Conservation (phyloP, 2,797 vertebrate genomes). For the Takifugu rubripes region DNA sequence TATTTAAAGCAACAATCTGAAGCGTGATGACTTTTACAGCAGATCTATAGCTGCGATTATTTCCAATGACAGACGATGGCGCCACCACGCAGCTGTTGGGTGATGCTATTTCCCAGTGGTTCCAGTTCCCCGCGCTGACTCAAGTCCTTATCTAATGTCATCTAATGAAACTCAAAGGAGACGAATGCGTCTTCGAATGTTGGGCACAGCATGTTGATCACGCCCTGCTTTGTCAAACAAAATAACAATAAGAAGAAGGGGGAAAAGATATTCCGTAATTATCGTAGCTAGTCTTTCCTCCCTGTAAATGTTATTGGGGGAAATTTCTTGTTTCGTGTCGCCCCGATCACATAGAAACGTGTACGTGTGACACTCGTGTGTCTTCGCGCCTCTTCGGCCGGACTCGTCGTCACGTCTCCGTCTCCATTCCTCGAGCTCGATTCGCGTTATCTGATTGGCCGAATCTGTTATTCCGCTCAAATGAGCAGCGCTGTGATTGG, state of each 20-base stretch:
- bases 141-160: conserved; percentile 18
- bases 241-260: not conserved
- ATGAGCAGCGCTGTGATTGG: conserved; percentile 83
- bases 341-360: too few relatives aligned
- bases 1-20: conserved; percentile 66
- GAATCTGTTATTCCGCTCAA: conserved; percentile 86
- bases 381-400: not conserved
- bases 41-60: conserved; percentile 64
- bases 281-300: too few relatives aligned
- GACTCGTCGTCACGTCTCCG: not conserved
- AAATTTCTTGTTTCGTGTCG: too few relatives aligned
- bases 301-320: too few relatives aligned
- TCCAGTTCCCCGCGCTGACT: conserved; percentile 45
- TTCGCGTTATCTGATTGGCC: conserved; percentile 79
- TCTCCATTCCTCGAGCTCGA: conserved; percentile 21
- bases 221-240: conserved; percentile 26
- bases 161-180: conserved; percentile 64
- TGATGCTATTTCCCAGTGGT: conserved; percentile 46
- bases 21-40: conserved; percentile 57
- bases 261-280: too few relatives aligned
- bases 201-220: conserved; percentile 6
- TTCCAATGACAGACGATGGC: conserved; percentile 86
- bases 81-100: conserved; percentile 81
- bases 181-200: conserved; percentile 21
- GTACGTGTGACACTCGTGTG: too few relatives aligned